Conservation (phyloP, 2,888 invertebrate genomes). For the Charanyca ferruginea region DNA sequence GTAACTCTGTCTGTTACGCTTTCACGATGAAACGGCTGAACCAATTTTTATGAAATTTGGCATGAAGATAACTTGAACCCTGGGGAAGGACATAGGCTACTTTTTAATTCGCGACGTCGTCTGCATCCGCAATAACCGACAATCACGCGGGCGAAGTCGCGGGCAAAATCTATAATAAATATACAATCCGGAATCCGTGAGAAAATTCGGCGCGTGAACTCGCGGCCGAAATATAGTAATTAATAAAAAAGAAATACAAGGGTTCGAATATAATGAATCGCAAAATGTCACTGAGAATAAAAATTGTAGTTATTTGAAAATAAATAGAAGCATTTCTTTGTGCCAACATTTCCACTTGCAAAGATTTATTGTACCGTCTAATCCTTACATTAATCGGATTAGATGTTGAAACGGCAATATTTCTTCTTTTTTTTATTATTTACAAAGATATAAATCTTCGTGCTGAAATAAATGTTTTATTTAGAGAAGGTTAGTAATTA, state of each 20-base stretch:
- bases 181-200: too few relatives aligned
- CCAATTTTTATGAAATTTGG: too few relatives aligned
- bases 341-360: slow-evolving; percentile 27
- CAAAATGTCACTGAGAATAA: slow-evolving; percentile 3
- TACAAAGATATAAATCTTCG: slow-evolving; percentile 22
- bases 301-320: slow-evolving; percentile 14
- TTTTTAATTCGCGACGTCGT: too few relatives aligned
- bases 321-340: slow-evolving; percentile 40
- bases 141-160: too few relatives aligned
- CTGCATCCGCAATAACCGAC: too few relatives aligned
- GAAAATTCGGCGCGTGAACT: too few relatives aligned
- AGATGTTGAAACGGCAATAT: slow-evolving; percentile 40
- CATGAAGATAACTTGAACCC: too few relatives aligned
- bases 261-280: slow-evolving; percentile 14
- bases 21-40: too few relatives aligned
- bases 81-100: too few relatives aligned
- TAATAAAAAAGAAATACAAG: slow-evolving; percentile 40
- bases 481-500: slow-evolving; percentile 37
- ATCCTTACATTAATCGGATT: slow-evolving; percentile 59
- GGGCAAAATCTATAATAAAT: too few relatives aligned
- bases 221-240: too few relatives aligned
- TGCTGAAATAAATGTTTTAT: slow-evolving; percentile 22
- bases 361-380: slow-evolving; percentile 52
- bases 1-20: too few relatives aligned
- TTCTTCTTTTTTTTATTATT: slow-evolving; percentile 40